Base-by-base conservation (phyloP, 1,140 invertebrate species). In the Ptiloglossa arizonensis region DNA sequence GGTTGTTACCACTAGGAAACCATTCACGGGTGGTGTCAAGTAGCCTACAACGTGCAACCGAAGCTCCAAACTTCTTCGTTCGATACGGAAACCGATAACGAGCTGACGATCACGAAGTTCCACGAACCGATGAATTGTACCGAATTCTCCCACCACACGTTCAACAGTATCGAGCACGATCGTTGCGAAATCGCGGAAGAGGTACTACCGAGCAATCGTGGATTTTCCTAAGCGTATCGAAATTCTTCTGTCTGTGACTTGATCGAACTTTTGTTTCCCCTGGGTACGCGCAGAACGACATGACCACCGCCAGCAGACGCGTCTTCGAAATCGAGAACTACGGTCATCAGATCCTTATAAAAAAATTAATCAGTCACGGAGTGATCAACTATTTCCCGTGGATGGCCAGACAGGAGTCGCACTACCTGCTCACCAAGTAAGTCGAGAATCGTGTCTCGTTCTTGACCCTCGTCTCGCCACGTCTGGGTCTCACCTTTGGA, bases 1-100 rank as follows among this genome's bases (percentile, higher is more conserved):
- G 92, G 92, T 92, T 93, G 92, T 93, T 93, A 93, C 92, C 91
- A 93, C 91, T 90, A 93, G 92, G 82, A 89, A 44, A 91, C 81
- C 56, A 87, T 92, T 22, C 87, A 90, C 17, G 91, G 91, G 4
- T 82, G 67, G 8, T 92, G 90, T 44, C 27, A 88, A 56, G 86
- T 91, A n/a, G 68, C 79, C 19, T 91, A 90, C 63, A 77, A 89
- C 48, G 72, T 89, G 9, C 85, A 87, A 8, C 63, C 68, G 46
- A 83, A 79, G 35, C 50, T 75, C 3, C 70, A 52, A n/a, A 4
- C 9, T 8, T 11, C 69, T 32, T 15, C 59, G 8, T 38, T 72
- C 11, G 38, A 27, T 4, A 70, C 52, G n/a, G n/a, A n/a, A n/a
- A n/a, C n/a, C n/a, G n/a, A n/a, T 2, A 86, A 80, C 2, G 56